These are phyloP conservation scores for Meteorus cinctellus DNA, from an alignment of 2,888 invertebrate species.

Conservation along the genomic window DNA sequence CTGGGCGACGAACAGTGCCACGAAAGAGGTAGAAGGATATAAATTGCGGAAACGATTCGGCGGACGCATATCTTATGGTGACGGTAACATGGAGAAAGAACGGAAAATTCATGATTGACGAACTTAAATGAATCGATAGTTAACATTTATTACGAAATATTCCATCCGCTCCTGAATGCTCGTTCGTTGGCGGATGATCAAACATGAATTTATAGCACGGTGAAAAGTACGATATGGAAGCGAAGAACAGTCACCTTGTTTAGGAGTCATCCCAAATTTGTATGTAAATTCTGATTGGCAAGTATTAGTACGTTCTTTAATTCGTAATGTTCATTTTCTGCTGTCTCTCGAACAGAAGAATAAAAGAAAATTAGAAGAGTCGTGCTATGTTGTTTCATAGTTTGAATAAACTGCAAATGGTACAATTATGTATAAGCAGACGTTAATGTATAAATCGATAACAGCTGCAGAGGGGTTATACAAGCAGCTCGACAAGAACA, in stretches of 20 bases:
- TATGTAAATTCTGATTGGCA: no score
- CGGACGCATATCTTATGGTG: constrained; percentile 19
- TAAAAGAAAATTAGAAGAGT: constrained; percentile 7
- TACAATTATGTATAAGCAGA: constrained; percentile 51
- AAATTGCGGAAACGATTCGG: constrained; percentile 19
- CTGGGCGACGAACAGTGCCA: not conserved
- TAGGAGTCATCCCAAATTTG: no score
- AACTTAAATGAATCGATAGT: not conserved
- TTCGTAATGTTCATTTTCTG: no score
- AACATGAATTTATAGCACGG: no score
- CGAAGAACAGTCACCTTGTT: no score
- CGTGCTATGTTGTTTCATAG: constrained; percentile 16
- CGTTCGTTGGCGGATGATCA: no score
- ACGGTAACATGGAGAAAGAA: not conserved
- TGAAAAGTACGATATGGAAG: no score
- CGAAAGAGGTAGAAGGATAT: constrained; percentile 1
- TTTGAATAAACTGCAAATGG: constrained; percentile 22
- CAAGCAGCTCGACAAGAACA: constrained; percentile 24
- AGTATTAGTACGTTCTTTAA: no score
- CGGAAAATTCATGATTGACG: not conserved
- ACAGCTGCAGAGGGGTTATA: constrained; percentile 40
- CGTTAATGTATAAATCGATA: constrained; percentile 67
- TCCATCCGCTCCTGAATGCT: no score
- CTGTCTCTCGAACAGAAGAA: not conserved
- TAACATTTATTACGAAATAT: not conserved